Evolutionary conservation across 2,113 vertebrate genomes (phyloP), one percentile per base, ranked within the genome.

Genomic region (Petrocephalus microphthalmus): DNA sequence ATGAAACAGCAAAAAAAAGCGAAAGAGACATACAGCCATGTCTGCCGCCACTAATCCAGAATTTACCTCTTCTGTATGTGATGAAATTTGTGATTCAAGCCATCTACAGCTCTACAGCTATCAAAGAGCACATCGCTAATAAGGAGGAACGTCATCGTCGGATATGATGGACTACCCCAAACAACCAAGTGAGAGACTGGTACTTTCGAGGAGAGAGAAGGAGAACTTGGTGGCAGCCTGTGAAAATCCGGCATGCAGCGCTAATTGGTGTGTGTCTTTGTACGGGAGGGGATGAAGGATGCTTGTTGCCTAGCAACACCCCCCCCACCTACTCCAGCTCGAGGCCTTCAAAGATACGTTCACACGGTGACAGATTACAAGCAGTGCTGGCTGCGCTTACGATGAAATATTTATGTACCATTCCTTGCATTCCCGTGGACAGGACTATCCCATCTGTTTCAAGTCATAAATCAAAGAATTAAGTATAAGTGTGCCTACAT

Each of bases 271-370:
- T 81, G 87, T 86, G 2, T 91, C 86, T 6, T 64, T 86, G 84
- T 90, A 92, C 92, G 93, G 92, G 94, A 92, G 90, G 93, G 92
- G 88, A 86, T 53, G 89, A 90, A 92, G 91, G 93, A 93, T 93
- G 92, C 93, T 91, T 95, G 95, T 96, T 95, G 92, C 95, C 91
- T 94, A 94, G 95, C 95, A 95, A 96, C n/a, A n/a, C 94, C 71
- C 29, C 78, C 86, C n/a, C 89, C 45, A 82, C 90, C 90, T 93
- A 90, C 87, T 89, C 90, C 90, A 90, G 91, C 91, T 88, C 89
- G 86, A 15, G 52, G 25, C 37, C 47, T 52, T 71, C 74, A 78
- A 78, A 81, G 87, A 88, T 82, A 56, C 15, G 49, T 49, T 82
- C 87, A 88, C 29, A 82, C 13, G 54, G 71, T 88, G 87, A 88